Evolutionary conservation across 2,797 vertebrate genomes (phyloP), one percentile per base, ranked within the genome.

Genomic region (Microhierax caerulescens): DNA sequence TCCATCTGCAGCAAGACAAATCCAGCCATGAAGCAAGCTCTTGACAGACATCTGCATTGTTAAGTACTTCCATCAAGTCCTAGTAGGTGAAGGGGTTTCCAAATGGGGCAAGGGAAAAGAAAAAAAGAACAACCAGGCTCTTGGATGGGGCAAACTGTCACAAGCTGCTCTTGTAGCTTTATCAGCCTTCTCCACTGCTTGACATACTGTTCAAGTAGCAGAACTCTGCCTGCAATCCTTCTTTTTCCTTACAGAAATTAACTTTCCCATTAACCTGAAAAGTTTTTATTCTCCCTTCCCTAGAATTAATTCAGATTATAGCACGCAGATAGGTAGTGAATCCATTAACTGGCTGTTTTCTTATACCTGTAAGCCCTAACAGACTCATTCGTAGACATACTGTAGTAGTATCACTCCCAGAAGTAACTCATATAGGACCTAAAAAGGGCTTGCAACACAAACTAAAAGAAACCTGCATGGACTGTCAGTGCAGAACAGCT

Each of bases 121-220:
- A 76, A 70, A 70, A 73, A 24, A 73, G 28, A 80, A 18, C 9
- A 56, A 23, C 2, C 7, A 73, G 43, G 69, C 37, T 28, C 53
- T 19, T 59, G 57, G 48, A 63, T 23, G 48, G n/a, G 20, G 25
- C 32, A 72, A 70, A 7, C 10, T 64, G 12, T 50, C 51, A 48
- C 0, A 0, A 87, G 37, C n/a, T 83, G 67, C 41, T 53, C 37
- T 11, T 65, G 28, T 4, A 41, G 48, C 23, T 45, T 45, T 57
- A 70, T 7, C 60, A 74, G 56, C 47, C 34, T 61, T 73, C 59
- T 77, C 41, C 16, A 7, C 41, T 28, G 50, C 75, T 57, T 34
- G 63, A 51, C 67, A 43, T 10, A 18, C 7, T 75, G 20, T 15
- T 37, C 45, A 72, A 48, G 53, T 36, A 64, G 67, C 45, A 87